Evolutionary conservation across 2,113 vertebrate species (phyloP), one percentile per base, ranked within the genome.

Genomic region (Brachirus orientalis): DNA sequence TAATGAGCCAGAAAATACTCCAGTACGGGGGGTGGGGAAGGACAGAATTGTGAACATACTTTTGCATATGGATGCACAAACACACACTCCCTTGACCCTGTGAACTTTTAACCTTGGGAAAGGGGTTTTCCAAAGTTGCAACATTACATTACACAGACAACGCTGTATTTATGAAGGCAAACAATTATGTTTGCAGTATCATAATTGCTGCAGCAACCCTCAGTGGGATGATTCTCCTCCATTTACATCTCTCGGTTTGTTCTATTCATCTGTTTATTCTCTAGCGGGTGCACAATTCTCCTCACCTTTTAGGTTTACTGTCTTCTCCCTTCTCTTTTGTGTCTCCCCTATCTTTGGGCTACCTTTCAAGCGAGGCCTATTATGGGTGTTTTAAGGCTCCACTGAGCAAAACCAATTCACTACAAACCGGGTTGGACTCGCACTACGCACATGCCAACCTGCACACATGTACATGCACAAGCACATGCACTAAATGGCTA

Each of bases 111-210:
- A 91, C 91, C 91, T 77, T 62, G 37, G 80, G 28, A 79, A 78
- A 76, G 80, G 87, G 85, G 55, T 84, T 92, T 93, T 83, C 72
- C 62, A 54, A 59, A 52, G 52, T 52, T 71, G 48, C 51, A 67
- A 65, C 61, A 75, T 84, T 46, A 58, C 72, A 75, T 80, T 63
- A 65, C 72, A 63, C 70, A n/a, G n/a, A 80, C 36, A 73, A 18
- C 59, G 53, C 45, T 79, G 61, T 59, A 58, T 66, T 63, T 75
- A 56, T 63, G 48, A 58, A 46, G 67, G 36, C 54, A 75, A 89
- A 80, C 91, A 90, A 93, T 93, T 91, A 89, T 84, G 80, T 85
- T 82, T 86, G 85, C 87, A 90, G 90, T 86, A 90, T 79, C 81
- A 80, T 84, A 88, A 90, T 91, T 89, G 72, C 65, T 83, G 86